These are phyloP conservation scores for Alloscopus bannaensis DNA, from an alignment of 2,888 invertebrate genomes.

Conservation along the genomic window DNA sequence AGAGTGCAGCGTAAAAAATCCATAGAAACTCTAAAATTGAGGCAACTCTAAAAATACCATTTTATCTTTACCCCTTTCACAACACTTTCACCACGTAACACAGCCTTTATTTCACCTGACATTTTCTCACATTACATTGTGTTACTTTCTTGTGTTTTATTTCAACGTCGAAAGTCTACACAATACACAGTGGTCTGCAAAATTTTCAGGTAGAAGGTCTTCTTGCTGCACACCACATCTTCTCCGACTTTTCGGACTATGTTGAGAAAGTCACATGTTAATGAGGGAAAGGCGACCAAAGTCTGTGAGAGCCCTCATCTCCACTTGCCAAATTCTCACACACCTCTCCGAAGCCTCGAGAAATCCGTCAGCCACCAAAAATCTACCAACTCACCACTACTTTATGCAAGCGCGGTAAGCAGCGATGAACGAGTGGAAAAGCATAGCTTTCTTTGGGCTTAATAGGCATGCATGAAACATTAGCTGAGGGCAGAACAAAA, in stretches of 20 bases:
- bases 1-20: no score
- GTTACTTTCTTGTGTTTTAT: neutral
- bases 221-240: neutral
- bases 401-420: neutral
- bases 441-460: conserved; percentile 47
- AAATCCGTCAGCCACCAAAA: neutral
- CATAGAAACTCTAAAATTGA: conserved; percentile 14
- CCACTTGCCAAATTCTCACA: neutral
- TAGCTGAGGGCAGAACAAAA: conserved; percentile 42
- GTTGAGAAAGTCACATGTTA: neutral
- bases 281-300: conserved; percentile 17
- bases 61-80: neutral
- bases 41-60: neutral
- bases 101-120: no score
- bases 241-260: neutral
- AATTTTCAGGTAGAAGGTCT: no score
- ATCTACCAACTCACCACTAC: no score
- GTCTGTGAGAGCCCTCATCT: neutral
- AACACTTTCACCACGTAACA: conserved; percentile 3
- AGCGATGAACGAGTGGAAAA: conserved; percentile 11
- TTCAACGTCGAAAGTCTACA: no score
- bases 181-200: no score
- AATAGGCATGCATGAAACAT: conserved; percentile 54
- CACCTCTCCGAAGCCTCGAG: neutral
- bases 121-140: no score